These are phyloP conservation scores for Vanessa tameamea DNA, from an alignment of 1,140 invertebrate genomes.

Conservation along the genomic window DNA sequence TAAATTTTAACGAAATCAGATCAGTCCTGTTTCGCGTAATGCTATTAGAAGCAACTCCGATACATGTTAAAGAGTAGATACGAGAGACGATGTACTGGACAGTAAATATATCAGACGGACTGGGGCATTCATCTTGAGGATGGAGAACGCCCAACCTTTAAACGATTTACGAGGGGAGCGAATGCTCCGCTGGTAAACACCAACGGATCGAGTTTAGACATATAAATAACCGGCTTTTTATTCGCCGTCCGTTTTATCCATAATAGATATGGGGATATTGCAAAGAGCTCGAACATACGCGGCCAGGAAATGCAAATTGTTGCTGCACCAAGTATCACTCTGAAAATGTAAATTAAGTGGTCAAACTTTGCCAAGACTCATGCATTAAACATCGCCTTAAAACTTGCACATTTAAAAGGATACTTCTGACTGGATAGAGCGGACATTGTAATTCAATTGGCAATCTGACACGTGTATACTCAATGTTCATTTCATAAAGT, in stretches of 20 bases:
- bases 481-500: neutral
- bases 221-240: conserved; percentile 56
- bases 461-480: conserved; percentile 44
- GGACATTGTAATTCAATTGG: conserved; percentile 67
- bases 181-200: conserved; percentile 58
- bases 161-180: conserved; percentile 73
- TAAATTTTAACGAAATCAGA: conserved; percentile 31
- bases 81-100: conserved; percentile 54
- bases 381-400: conserved; percentile 69
- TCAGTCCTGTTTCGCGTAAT: conserved; percentile 10
- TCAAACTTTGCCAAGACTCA: conserved; percentile 68
- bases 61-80: conserved; percentile 55
- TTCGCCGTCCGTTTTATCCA: conserved; percentile 4
- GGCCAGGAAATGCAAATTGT: conserved; percentile 64
- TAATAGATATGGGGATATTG: conserved; percentile 21
- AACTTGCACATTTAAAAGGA: conserved; percentile 62
- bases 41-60: conserved; percentile 48
- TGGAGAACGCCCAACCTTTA: conserved; percentile 72
- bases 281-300: conserved; percentile 50
- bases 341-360: conserved; percentile 73
- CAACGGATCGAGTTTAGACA: conserved; percentile 50
- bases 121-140: conserved; percentile 73
- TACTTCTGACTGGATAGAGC: conserved; percentile 46
- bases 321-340: conserved; percentile 57
- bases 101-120: conserved; percentile 74